A percentile compares a stretch with the other conserved stretches of the same genome.
Evolutionary conservation across 2,797 vertebrate genomes (phyloP).

Genomic region (Falco rusticolus): DNA sequence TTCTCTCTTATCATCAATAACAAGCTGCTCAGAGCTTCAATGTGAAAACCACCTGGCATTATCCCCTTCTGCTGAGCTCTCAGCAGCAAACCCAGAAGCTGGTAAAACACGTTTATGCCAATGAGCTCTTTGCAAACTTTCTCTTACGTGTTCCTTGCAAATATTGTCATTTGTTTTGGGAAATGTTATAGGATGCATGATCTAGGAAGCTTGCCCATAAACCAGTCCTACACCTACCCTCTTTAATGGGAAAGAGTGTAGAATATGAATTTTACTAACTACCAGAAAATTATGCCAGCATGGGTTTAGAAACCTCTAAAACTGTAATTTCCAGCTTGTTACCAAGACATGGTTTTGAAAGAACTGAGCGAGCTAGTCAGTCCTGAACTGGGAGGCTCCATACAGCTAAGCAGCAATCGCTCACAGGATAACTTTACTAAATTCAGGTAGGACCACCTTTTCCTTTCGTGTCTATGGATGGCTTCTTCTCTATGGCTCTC

Average conservation of each 20-base stretch:
- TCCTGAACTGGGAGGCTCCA: neutral
- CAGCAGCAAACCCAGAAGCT: conserved; percentile 20
- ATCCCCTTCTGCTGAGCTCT: conserved; percentile 43
- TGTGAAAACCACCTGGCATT: conserved; percentile 42
- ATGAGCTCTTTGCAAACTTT: neutral
- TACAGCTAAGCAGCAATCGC: neutral
- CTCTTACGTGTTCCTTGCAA: neutral
- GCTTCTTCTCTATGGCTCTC: neutral
- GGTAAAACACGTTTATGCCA: conserved; percentile 32
- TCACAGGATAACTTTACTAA: neutral
- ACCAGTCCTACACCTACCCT: neutral
- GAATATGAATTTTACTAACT: neutral
- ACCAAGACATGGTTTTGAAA: neutral
- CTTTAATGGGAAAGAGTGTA: neutral
- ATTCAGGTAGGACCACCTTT: neutral
- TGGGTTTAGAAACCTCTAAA: neutral
- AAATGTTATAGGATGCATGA: neutral
- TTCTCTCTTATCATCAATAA: conserved; percentile 42
- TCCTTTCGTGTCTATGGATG: neutral
- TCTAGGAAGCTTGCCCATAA: neutral
- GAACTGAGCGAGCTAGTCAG: neutral
- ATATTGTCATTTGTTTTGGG: neutral
- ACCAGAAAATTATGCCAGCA: neutral
- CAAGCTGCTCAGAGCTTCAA: neutral
- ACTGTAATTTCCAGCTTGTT: neutral